Base-by-base conservation (phyloP, 2,888 invertebrate genomes). In the Volucella zonaria region DNA sequence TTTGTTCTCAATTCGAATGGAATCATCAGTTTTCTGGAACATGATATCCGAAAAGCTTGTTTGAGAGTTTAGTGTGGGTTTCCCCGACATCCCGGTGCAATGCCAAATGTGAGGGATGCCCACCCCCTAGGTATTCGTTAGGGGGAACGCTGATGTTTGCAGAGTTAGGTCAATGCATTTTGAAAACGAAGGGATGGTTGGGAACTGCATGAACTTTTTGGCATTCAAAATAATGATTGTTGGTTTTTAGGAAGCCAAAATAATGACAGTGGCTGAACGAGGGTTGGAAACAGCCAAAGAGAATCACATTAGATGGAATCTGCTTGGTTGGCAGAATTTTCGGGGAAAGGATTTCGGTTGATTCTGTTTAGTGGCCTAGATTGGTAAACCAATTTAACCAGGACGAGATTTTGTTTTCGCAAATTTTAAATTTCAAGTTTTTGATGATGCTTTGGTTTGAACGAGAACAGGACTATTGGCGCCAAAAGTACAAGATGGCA, bases 1-100 rank as follows among this genome's bases (percentile, higher is more conserved):
- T 81, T 81, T 77, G 68, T 51, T 76, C 62, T 31, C 61, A 62
- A 73, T 71, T 76, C 64, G 45, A 71, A 61, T 80, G 61, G 43
- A 76, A 66, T 83, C 75, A 70, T 78, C 64, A 70, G 79, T 61
- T 80, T 75, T 58, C 38, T 45, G 8, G 23, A 77, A 45, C 61
- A 71, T 62, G 75, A 52, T 66, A 42, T 11, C 42, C 31, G 51
- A 15, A 52, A 59, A 51, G 23, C 14, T 42, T 52, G 15, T n/a
- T 15, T 15, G 14, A 8, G 49, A 8, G 12, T 8, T n/a, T 14
- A 14, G 49, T 49, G 49, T 49, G 49, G 49, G 11, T 11, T 54
- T 67, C 47, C 12, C 38, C 31, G 31, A 31, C 31, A 31, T 31
- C 56, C 67, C 43, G 8, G 45, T 67, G 54, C 52, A 42, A 58